Base-by-base conservation (phyloP, 2,888 invertebrate genomes). In the Tribolium freemani region DNA sequence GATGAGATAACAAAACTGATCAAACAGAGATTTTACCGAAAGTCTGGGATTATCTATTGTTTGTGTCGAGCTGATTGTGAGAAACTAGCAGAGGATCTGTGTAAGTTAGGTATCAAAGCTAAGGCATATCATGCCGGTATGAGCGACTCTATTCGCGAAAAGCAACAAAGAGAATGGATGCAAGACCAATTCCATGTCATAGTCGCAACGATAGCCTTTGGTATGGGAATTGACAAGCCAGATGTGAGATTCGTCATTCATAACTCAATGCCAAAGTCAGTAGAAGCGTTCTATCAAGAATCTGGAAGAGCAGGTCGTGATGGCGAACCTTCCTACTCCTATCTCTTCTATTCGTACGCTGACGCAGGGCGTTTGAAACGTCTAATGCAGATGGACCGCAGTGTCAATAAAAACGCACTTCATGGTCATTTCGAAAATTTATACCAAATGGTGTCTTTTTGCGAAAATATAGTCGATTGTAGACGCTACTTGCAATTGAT, bases 221-320 rank as follows among this genome's bases (percentile, higher is more conserved):
- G 97, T 30, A 99, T 99, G 99, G 99, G 99, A 11, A 98, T 99
- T 73, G 99, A 99, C 87, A 99, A 99, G 84, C 96, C 98, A 0
- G 96, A 99, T 88, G 95, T 98, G 6, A 93, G 98, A 1, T 98
- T 92, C 88, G 98, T 98, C 1, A 90, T 98, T 67, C 98, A 98
- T 86, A 95, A 94, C 86, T 94, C 96, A 2, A 84, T 98, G 82
- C 97, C 98, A 38, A 97, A 97, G 88, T 96, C 96, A 0, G 93
- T 98, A 78, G 98, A 99, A 87, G 97, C 96, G 0, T 98, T 96
- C 86, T 99, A 99, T 88, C 98, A 99, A 86, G 99, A 99, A 88
- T 94, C 97, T 9, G 99, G 99, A 1, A 90, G 99, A 66, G 98
- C 98, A 4, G 99, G 99, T 0, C 89, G 99, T 57, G 99, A 99